Evolutionary conservation across 2,888 invertebrate genomes (phyloP), one percentile per base, ranked within the genome.

Genomic region (Latheticus oryzae): DNA sequence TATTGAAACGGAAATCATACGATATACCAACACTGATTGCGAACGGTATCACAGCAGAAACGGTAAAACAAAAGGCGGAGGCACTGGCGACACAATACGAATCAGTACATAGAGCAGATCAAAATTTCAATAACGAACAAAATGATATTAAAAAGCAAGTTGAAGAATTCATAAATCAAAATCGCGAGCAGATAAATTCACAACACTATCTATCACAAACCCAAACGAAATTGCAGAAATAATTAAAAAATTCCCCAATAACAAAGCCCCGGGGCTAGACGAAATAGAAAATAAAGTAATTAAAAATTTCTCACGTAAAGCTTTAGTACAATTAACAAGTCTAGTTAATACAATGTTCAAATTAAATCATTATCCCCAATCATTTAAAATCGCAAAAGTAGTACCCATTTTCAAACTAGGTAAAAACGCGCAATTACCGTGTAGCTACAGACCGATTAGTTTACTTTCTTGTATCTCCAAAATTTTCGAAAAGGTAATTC

Each of bases 381-480:
- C 8, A 2, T 55, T 38, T 12, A 64, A 64, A 54, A 42, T 8
- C 5, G 52, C 61, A 15, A 8, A 28, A 8, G 40, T 62, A 13
- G 50, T 63, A 5, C 57, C 61, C 0, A 54, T 65, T 1, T 51
- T 30, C 1, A 63, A 63, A 61, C 58, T 55, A 1, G 55, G 52
- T 1, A 64, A 61, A 53, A 2, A 48, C 38, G 21, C 5, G 5
- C 24, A 37, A 11, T 1, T 30, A 11, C 56, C 63, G 1, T 28
- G 58, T 28, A 67, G 52, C 35, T 66, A 65, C 38, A 13, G 67
- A 7, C 67, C 66, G 1, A 68, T 65, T 1, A 63, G 61, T 32
- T 43, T 65, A 2, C 40, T 65, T 0, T 32, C 12, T 8, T 32
- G 50, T 1, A 15, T 65, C 5, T 47, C 61, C 15, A 68, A 71